Evolutionary conservation across 1,140 invertebrate genomes (phyloP), one percentile per base, ranked within the genome.

Genomic region (Melanaphis sacchari): DNA sequence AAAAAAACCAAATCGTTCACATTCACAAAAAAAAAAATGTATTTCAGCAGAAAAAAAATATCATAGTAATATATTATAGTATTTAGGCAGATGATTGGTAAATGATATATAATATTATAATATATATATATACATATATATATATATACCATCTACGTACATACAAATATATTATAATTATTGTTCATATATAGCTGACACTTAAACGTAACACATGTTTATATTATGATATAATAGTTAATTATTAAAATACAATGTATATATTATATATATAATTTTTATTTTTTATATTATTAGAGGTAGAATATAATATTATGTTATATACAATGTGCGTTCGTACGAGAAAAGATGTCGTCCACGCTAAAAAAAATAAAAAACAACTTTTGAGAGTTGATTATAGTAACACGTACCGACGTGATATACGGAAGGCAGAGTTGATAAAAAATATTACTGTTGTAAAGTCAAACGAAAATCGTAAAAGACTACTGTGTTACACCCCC

Each of bases 171-270:
- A 76, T 66, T 15, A 15, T 59, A 31, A 59, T 59, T 66, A 66
- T 66, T 31, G 59, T 66, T 66, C 59, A 66, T 59, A 18, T 76
- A 38, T 82, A 38, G 36, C 36, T 38, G 76, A 82, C n/a, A 82
- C 76, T 38, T 82, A 82, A 36, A 82, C 18, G n/a, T 38, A 38
- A 38, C 36, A 82, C 76, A 82, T 82, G 21, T 38, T 82, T 38
- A 38, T 38, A 82, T n/a, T 76, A 36, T 31, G 5, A n/a, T 59
- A 59, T 82, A 38, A 38, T 82, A 82, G 36, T 82, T 38, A 38
- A 82, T 82, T 82, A 82, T 82, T 82, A 82, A 82, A 82, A 82
- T 82, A 82, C n/a, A 76, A 66, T 66, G 59, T 66, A 31, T 66
- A 66, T 66, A 43, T 43, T 43, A 43, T 43, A 43, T 8, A 43